Base-by-base conservation (phyloP, 2,888 invertebrate species). In the Troides helena region DNA sequence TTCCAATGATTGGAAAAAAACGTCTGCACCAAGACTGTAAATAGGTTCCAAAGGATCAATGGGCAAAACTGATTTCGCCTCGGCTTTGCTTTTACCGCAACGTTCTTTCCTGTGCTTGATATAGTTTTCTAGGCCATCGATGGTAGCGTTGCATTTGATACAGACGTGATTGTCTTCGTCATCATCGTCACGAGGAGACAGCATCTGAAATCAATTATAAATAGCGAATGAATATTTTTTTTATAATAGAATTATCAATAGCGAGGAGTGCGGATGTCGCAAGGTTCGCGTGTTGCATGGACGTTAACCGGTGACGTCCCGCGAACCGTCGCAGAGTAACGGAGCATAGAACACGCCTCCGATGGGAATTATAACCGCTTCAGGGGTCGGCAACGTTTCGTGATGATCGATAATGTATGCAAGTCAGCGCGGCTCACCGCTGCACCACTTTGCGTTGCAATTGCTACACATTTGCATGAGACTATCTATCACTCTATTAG, bases 101-200 rank as follows among this genome's bases (percentile, higher is more conserved):
- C 94, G 94, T 50, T 94, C 90, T 81, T 97, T 97, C 60, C 98
- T 94, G 81, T 98, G 98, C 57, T 94, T 94, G 39, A 98, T 95
- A 83, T 98, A 98, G 83, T 96, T 96, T 59, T 96, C 96, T n/a
- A 98, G 92, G 0, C 98, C 98, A 56, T 95, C 88, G 72, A 98
- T 95, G 4, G 98, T 97, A 23, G 93, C 84, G 77, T 96, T 96
- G 88, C 98, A 98, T 81, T 96, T 97, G 78, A 98, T 95, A 87
- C 98, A 98, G 73, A 97, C 94, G 82, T 98, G 98, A 6, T 94
- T 95, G 86, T 98, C 97, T 68, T 97, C 96, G 64, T 97, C 96
- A 69, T 95, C 96, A 72, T 95, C 95, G 70, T 93, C 90, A 21
- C 88, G 84, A 17, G 89, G 89, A 10, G 90, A 92, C 78, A 94